Base-by-base conservation (phyloP, 1,140 invertebrate species). In the Asobara japonica region DNA sequence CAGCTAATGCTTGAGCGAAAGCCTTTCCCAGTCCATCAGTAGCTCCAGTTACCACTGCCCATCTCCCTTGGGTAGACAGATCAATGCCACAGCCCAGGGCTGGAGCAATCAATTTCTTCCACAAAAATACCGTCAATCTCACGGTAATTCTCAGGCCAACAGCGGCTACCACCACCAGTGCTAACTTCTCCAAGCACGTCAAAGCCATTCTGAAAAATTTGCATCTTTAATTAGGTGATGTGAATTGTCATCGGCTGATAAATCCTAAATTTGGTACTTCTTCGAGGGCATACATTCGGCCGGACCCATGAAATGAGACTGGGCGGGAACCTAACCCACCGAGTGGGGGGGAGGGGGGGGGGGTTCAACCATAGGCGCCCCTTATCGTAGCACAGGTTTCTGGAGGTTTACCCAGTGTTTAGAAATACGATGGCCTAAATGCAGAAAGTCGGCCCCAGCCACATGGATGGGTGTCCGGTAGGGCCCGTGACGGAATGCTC, bases 21-120 rank as follows among this genome's bases (percentile, higher is more conserved):
- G 94, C 94, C 86, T 94, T 95, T n/a, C 96, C 96, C 78, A 98
- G 92, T 7, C 96, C 96, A 89, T 97, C 96, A 4, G 96, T 97
- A 0, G 94, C 92, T 29, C 96, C 96, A 30, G 96, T 98, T 0
- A 97, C 88, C 70, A 98, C 94, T 91, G 88, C 85, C 86, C 86
- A 87, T 77, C 71, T 83, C 18, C 86, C 85, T 45, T 88, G 85
- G 0, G 74, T 75, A 0, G 76, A 65, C 0, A 85, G 48, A n/a
- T 87, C 80, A 8, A 87, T 75, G 2, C 80, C 85, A 0, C 86
- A 64, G 10, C 82, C 82, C 0, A 88, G 64, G 10, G 38, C 74
- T 0, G 85, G 85, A 0, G 82, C 86, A 3, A 88, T 79, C 4
- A 87, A 41, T 61, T 86, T 87, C 25, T 79, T 87, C 86, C 86